A percentile compares a stretch with the other conserved stretches of the same genome.
Evolutionary conservation across 2,113 vertebrate species (phyloP).

Genomic region (Coptodon bakossiorum): DNA sequence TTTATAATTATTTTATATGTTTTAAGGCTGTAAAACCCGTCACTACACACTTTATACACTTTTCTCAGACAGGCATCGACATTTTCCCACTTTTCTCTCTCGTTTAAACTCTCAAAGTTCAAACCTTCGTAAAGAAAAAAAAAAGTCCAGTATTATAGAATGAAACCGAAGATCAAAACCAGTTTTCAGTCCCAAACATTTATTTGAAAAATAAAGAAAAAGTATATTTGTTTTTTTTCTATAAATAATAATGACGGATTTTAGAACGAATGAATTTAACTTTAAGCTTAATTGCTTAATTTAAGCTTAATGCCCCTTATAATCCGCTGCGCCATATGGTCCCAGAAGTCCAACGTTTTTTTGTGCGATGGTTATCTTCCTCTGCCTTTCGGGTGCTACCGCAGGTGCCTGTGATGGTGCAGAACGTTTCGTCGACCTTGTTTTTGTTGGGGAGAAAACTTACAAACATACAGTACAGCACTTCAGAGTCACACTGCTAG

Average conservation of each 20-base stretch:
- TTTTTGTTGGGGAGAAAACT: neutral
- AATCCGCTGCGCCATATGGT: neutral
- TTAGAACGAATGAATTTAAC: neutral
- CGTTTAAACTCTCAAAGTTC: no score
- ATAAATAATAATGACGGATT: neutral
- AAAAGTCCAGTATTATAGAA: neutral
- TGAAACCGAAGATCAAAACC: neutral
- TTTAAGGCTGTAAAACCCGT: no score
- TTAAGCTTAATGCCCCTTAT: neutral
- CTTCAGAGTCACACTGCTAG: neutral
- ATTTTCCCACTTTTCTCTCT: no score
- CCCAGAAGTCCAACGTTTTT: neutral
- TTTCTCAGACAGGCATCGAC: no score
- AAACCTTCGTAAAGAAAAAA: neutral
- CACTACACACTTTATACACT: no score
- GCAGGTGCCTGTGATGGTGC: rapidly evolving
- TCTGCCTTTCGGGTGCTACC: neutral
- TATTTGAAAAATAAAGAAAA: neutral
- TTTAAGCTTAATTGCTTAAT: neutral
- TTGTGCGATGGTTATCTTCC: neutral
- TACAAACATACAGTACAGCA: rapidly evolving
- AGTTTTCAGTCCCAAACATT: neutral
- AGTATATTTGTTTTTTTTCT: neutral
- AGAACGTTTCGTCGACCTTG: neutral
- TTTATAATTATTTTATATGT: no score